Conservation (phyloP, 2,113 vertebrate genomes). For the Eupsittula cactorum region DNA sequence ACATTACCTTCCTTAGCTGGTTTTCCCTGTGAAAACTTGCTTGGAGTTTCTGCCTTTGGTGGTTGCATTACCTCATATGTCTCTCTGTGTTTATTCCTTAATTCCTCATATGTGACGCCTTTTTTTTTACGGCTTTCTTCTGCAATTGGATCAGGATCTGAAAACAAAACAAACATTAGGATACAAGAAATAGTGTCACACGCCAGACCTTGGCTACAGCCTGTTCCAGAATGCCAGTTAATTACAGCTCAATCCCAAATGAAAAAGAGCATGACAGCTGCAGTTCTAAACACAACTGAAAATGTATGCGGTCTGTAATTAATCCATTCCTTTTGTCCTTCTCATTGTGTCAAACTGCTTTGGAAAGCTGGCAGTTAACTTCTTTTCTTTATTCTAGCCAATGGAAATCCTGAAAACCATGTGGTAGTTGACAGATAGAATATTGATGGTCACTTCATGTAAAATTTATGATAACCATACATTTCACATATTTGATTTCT, state of each 20-base stretch:
- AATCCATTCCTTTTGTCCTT: not conserved
- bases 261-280: not conserved
- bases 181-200: not conserved
- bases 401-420: not conserved
- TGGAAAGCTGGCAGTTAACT: not conserved
- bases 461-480: not conserved
- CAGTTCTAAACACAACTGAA: not conserved
- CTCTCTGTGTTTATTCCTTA: constrained; percentile 81
- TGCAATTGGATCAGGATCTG: constrained; percentile 68
- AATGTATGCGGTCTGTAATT: not conserved
- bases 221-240: not conserved
- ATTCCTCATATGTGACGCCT: constrained; percentile 79
- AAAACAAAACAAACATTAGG: constrained; percentile 51
- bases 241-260: not conserved
- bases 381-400: not conserved
- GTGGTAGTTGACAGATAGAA: not conserved
- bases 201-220: not conserved
- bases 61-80: constrained; percentile 72
- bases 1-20: constrained; percentile 74
- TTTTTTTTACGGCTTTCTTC: constrained; percentile 78
- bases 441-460: not conserved
- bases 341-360: not conserved
- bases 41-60: constrained; percentile 73
- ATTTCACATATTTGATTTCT: not conserved
- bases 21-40: constrained; percentile 72